Percentiles rank a stretch among this genome's conserved stretches.
These are phyloP conservation scores for Chamaea fasciata DNA, from an alignment of 2,113 vertebrate genomes.

Conservation along the genomic window DNA sequence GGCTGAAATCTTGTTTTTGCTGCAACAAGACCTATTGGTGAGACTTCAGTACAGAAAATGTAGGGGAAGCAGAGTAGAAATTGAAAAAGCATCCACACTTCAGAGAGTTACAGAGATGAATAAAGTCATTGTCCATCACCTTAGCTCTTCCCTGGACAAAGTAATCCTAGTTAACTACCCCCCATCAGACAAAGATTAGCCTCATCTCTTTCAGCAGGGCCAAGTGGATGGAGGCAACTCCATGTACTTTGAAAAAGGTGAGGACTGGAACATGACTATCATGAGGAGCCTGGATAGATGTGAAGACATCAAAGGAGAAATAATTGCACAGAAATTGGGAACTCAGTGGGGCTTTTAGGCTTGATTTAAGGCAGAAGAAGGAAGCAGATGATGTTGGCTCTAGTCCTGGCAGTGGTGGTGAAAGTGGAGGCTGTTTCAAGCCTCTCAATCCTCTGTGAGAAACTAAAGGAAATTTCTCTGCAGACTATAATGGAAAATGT, in stretches of 20 bases:
- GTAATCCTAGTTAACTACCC: background rate
- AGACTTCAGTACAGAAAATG: background rate
- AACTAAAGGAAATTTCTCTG: slow-evolving; percentile 20
- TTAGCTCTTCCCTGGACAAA: background rate
- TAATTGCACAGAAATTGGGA: background rate
- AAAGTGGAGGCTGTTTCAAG: slow-evolving; percentile 21
- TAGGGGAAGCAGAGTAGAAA: background rate
- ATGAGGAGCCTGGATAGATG: background rate
- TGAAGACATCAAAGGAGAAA: background rate
- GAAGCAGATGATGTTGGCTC: slow-evolving; percentile 12
- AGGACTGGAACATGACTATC: background rate
- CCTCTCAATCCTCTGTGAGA: background rate
- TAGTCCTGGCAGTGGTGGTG: background rate
- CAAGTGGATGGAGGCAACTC: background rate
- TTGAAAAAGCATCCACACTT: background rate
- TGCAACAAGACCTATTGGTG: background rate
- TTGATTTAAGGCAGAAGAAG: background rate
- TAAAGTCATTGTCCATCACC: background rate
- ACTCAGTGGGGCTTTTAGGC: background rate
- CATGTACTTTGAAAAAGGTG: background rate
- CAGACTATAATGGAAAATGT: slow-evolving; percentile 36
- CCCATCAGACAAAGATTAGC: background rate
- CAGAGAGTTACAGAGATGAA: background rate
- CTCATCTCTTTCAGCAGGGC: background rate
- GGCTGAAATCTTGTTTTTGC: background rate